Base-by-base conservation (phyloP, 2,113 vertebrate genomes). In the Orthochromis indermauri region DNA sequence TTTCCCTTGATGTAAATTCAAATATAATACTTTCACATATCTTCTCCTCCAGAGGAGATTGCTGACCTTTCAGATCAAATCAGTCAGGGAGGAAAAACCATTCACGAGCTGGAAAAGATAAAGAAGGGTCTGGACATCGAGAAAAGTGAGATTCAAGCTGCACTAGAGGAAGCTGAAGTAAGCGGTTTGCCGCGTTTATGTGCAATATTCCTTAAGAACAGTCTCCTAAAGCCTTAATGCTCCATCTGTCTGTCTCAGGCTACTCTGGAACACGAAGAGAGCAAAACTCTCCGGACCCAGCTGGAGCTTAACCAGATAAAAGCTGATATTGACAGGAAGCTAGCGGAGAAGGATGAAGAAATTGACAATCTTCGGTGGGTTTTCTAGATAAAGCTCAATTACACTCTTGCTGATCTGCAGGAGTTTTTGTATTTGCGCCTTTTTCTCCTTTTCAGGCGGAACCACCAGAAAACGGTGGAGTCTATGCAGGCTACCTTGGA, bases 121-220 rank as follows among this genome's bases (percentile, higher is more conserved):
- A 99, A 98, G 96, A 99, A 99, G 90, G 54, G 92, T 1, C 94
- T 99, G 91, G 98, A 99, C 86, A 85, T 94, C 1, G 98, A 99
- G 95, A 99, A 98, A 94, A 97, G 84, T 0, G 98, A 99, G 79
- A 97, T 98, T 83, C 98, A 99, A 86, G 97, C 98, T 3, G 97
- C 98, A 0, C 94, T 99, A 86, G 98, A 98, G 89, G 98, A 99
- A 93, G 98, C 97, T 3, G 98, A 99, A 97, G 98, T 99, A 90
- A 90, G 89, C 19, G 10, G 13, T 80, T 73, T 81, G 10, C n/a
- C 2, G 2, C 9, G 4, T 73, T 37, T 37, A 13, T 2, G 33
- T 68, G 33, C 33, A 37, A 76, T 49, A 31, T 40, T 31, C 80
- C 45, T 63, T 57, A 55, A 28, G 55, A 24, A 24, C 11, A 40